Base-by-base conservation (phyloP, 1,140 invertebrate genomes). In the Formica selysi region DNA sequence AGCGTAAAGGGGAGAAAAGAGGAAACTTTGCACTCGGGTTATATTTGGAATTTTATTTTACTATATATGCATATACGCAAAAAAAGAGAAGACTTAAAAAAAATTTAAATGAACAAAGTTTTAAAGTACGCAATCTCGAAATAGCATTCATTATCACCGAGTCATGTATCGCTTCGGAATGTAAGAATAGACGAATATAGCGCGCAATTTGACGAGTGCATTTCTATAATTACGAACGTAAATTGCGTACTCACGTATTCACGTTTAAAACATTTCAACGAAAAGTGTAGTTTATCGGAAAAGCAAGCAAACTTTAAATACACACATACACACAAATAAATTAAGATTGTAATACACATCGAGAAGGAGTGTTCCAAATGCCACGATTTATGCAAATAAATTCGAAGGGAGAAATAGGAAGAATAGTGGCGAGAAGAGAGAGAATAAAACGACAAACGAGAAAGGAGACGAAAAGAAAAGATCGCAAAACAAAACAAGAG, bases 31-130 rank as follows among this genome's bases (percentile, higher is more conserved):
- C 29, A 51, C 41, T 19, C 62, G 76, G 38, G 61, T 51, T 51
- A 51, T 36, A 44, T 78, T 64, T 13, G 26, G 13, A 32, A 78
- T 26, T 78, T 64, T 19, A 19, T 38, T 76, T 76, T 44, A 16
- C 10, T 11, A 38, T 38, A 11, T 29, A 41, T 62, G 48, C 32
- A 11, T 22, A 6, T 7, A 2, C 1, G 22, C 7, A 13, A 41
- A 38, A 79, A 48, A 76, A 67, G 26, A 29, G 26, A 36, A n/a
- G 0, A n/a, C 0, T 0, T 22, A 19, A 44, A 68, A 44, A 32
- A 57, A 79, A 54, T 79, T 68, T 54, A 29, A 80, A 70, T 70
- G 36, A 57, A 70, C 48, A 10, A 80, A 80, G 10, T 70, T 80
- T 65, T 41, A 13, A 80, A 51, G 5, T 19, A 51, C 16, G 22